These are phyloP conservation scores for Petrocephalus sullivani DNA, from an alignment of 2,797 vertebrate species.

Conservation along the genomic window DNA sequence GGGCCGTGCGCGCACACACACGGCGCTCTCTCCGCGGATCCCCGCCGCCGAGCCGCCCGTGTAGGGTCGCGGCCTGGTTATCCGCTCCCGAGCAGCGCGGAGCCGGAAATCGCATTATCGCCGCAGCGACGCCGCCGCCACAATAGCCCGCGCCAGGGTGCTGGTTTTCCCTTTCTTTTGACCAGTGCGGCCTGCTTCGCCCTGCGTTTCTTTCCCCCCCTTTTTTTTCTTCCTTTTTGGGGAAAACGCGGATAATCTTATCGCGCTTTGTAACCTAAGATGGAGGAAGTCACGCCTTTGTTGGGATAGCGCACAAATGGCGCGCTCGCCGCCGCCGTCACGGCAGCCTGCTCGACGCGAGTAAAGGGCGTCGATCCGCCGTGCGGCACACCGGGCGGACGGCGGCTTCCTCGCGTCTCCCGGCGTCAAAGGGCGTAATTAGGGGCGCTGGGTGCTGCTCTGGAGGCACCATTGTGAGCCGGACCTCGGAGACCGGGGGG, in stretches of 20 bases:
- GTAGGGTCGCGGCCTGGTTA: slow-evolving; percentile 18
- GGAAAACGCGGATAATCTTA: slow-evolving; percentile 14
- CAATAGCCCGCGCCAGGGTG: neutral
- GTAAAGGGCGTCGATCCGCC: neutral
- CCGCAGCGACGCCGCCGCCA: neutral
- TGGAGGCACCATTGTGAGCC: slow-evolving; percentile 14
- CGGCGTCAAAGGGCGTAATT: neutral
- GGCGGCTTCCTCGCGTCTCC: neutral
- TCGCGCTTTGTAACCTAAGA: slow-evolving; percentile 36
- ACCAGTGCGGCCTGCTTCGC: neutral
- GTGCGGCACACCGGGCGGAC: neutral
- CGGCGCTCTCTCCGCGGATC: neutral
- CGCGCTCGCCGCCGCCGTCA: slow-evolving; percentile 27
- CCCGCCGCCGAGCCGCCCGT: neutral
- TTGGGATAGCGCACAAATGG: slow-evolving; percentile 43
- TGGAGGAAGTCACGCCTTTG: slow-evolving; percentile 50
- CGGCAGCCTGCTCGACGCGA: neutral
- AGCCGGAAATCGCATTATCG: slow-evolving; percentile 4
- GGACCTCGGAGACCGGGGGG: slow-evolving; percentile 48
- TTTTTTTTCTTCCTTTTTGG: neutral
- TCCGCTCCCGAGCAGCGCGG: neutral
- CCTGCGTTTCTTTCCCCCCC: neutral
- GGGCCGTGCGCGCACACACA: no score
- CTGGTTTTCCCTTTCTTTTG: neutral
- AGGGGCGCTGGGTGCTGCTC: neutral